A percentile compares a stretch with the other conserved stretches of the same genome.
Conservation (phyloP, 2,888 invertebrate species). For the Apamea epomidion region DNA sequence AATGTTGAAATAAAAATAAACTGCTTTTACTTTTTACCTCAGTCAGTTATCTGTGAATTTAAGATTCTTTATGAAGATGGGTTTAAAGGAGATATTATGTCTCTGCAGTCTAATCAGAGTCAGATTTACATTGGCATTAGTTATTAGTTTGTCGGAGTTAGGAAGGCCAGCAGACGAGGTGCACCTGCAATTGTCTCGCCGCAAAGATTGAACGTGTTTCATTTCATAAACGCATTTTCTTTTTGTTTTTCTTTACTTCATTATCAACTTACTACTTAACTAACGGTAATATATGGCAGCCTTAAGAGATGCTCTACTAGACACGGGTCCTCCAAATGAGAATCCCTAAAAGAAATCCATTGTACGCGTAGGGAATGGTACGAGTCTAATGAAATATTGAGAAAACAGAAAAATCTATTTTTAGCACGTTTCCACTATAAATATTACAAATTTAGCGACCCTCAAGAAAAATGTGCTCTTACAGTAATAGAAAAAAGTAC, state of each 20-base stretch:
- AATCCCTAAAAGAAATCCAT: not conserved
- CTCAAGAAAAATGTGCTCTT: slow-evolving; percentile 18
- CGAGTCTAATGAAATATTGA: not conserved
- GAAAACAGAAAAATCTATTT: not conserved
- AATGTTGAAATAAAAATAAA: too few relatives aligned
- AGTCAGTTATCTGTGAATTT: not conserved
- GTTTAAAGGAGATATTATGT: not conserved
- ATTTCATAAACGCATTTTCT: not conserved
- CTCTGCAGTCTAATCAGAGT: not conserved
- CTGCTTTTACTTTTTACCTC: too few relatives aligned
- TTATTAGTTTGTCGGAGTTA: not conserved
- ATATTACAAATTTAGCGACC: slow-evolving; percentile 16
- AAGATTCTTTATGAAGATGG: not conserved
- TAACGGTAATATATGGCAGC: not conserved
- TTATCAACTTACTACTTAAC: not conserved
- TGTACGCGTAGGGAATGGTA: not conserved
- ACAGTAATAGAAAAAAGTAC: slow-evolving; percentile 43
- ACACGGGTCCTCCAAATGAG: not conserved
- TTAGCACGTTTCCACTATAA: not conserved
- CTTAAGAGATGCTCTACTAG: not conserved
- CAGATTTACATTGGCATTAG: not conserved
- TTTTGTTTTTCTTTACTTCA: not conserved
- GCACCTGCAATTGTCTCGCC: not conserved
- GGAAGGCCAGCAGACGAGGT: not conserved
- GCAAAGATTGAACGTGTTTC: not conserved